Evolutionary conservation across 2,113 vertebrate species (phyloP), one percentile per base, ranked within the genome.

Genomic region (Barnardius zonarius): DNA sequence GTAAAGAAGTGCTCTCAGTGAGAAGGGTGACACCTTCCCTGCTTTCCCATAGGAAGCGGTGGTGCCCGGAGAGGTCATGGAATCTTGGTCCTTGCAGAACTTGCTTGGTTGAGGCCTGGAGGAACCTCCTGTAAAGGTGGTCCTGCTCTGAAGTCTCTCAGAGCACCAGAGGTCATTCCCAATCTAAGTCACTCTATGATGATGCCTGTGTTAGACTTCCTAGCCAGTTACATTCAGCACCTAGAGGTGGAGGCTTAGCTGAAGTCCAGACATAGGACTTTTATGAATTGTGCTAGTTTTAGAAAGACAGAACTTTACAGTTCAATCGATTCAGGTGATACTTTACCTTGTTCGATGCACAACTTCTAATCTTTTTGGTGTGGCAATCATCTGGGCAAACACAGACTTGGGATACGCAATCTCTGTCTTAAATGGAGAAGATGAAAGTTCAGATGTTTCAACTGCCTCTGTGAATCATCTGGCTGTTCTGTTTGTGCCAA

Each of bases 21-120:
- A 30, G 16, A 31, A 18, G 12, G 31, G 3, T 66, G 55, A 48
- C 49, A 11, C 19, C 30, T 62, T 61, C 22, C 52, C 33, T 4
- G 1, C 43, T 61, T 82, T 52, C 18, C 13, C 11, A 12, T 68
- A 3, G 2, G 57, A 79, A 6, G 22, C 1, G 0, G 10, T 59
- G 46, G 30, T 44, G 7, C 24, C 61, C 3, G 2, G n/a, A 69
- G 35, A 55, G 33, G 33, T 68, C 13, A 17, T 48, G 75, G 62
- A 28, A 20, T 68, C 27, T 55, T 5, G 5, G 16, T 86, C 10
- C 1, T 30, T 85, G 62, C 10, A 55, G 62, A 84, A 28, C 0
- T 2, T 59, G 17, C 7, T 64, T 67, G 41, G 12, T n/a, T 55
- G 20, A 55, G 70, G 24, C 20, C 23, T 17, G 16, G 48, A 51